phyloP scores from a whole-genome alignment of 2,797 vertebrate species.

The Anableps anableps region DNA sequence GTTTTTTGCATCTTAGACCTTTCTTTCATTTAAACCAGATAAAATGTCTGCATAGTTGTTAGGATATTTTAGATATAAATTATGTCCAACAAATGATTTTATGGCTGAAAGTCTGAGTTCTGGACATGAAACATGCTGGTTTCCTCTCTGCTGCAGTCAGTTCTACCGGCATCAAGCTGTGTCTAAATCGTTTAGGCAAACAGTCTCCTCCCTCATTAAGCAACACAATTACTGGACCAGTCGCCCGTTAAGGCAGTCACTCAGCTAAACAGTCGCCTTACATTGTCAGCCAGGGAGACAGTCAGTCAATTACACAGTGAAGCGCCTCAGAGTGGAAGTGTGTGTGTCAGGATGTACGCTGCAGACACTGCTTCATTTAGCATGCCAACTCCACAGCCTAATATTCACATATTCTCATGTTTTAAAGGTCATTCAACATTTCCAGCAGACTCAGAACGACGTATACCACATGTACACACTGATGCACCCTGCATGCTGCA shows the following conservation, averaged over 20 bases:
- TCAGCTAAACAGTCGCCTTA: slow-evolving; percentile 52
- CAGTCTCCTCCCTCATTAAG: slow-evolving; percentile 55
- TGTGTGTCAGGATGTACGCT: slow-evolving; percentile 33
- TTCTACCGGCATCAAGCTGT: slow-evolving; percentile 32
- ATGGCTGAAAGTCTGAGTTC: background rate
- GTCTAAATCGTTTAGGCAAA: slow-evolving; percentile 46
- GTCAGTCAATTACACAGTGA: slow-evolving; percentile 56
- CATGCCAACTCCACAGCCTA: slow-evolving; percentile 24
- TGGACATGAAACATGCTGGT: background rate
- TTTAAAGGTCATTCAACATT: slow-evolving; percentile 23
- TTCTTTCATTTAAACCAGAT: background rate
- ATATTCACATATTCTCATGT: slow-evolving; percentile 8
- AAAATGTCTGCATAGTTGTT: too few species aligned
- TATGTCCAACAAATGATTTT: background rate
- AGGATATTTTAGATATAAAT: background rate
- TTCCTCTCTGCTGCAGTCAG: slow-evolving; percentile 4
- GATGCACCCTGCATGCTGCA: background rate
- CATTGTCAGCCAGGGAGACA: slow-evolving; percentile 54
- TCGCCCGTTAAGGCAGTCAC: slow-evolving; percentile 55
- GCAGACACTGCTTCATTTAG: slow-evolving; percentile 48
- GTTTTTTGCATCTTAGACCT: background rate
- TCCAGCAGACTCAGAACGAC: background rate
- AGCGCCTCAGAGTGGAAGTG: slow-evolving; percentile 9
- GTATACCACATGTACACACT: background rate
- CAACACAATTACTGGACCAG: slow-evolving; percentile 61